A percentile compares a stretch with the other conserved stretches of the same genome.
Evolutionary conservation across 2,797 vertebrate species (phyloP).

Genomic region (Sarcoramphus papa): DNA sequence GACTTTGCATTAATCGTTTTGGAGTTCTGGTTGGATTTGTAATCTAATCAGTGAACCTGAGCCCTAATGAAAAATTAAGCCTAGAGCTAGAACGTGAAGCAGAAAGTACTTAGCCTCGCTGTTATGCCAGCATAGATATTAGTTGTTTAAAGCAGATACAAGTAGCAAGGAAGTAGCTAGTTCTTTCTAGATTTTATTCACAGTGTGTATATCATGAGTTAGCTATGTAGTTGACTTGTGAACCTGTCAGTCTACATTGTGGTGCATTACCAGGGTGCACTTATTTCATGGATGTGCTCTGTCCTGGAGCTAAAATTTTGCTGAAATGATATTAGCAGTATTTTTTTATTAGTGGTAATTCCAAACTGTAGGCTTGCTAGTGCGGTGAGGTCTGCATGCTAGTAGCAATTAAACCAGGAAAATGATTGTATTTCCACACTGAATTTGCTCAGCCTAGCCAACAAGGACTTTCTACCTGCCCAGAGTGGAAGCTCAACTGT

Average conservation of each 20-base stretch:
- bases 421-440: not conserved
- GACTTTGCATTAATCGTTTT: not conserved
- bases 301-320: not conserved
- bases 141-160: not conserved
- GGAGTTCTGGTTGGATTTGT: not conserved
- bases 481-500: not conserved
- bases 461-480: not conserved
- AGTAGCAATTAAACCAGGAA: not conserved
- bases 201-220: not conserved
- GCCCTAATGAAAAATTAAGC: slow-evolving; percentile 11
- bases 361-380: not conserved
- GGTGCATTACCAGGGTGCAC: not conserved
- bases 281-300: not conserved
- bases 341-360: not conserved
- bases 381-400: not conserved
- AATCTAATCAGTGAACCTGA: not conserved
- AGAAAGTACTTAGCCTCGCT: not conserved
- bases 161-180: not conserved
- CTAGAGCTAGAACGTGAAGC: not conserved
- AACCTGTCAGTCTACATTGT: not conserved
- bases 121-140: not conserved
- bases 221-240: not conserved
- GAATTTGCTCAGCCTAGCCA: not conserved
- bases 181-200: not conserved
- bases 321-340: not conserved